Conservation (phyloP, 2,797 vertebrate genomes). For the Chromis chromis region DNA sequence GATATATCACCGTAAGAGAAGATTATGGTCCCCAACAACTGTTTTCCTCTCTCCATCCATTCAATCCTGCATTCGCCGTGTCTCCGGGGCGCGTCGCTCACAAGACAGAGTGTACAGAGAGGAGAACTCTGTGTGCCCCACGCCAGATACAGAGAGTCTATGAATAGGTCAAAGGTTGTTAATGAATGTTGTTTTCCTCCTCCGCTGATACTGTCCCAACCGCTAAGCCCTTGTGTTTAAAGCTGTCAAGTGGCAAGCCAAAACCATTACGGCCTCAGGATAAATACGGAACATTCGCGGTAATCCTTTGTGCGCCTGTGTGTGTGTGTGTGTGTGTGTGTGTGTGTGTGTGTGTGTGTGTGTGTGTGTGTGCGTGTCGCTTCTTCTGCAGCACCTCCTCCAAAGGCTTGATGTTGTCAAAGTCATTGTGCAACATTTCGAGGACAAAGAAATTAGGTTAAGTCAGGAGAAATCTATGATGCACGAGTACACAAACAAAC, state of each 20-base stretch:
- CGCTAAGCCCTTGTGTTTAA: slow-evolving; percentile 66
- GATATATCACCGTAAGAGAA: slow-evolving; percentile 14
- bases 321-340: slow-evolving; percentile 2
- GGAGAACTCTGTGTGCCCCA: slow-evolving; percentile 16
- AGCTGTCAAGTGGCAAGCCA: slow-evolving; percentile 59
- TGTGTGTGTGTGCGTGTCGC: not conserved
- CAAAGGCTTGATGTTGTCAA: slow-evolving; percentile 42
- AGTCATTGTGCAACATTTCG: slow-evolving; percentile 55
- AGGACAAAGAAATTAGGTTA: slow-evolving; percentile 62
- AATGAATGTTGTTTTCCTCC: slow-evolving; percentile 70
- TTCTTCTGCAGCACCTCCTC: slow-evolving; percentile 18
- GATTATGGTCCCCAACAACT: slow-evolving; percentile 2
- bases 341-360: slow-evolving; percentile 26
- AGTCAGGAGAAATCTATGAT: slow-evolving; percentile 48
- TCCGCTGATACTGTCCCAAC: slow-evolving; percentile 53
- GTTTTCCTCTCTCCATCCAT: slow-evolving; percentile 14
- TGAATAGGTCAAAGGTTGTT: slow-evolving; percentile 67
- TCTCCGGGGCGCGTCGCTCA: slow-evolving; percentile 14
- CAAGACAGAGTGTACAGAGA: slow-evolving; percentile 34
- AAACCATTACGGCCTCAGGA: slow-evolving; percentile 60
- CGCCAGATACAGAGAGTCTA: slow-evolving; percentile 37
- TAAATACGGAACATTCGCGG: slow-evolving; percentile 54
- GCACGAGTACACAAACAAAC: slow-evolving; percentile 13
- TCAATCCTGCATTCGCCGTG: slow-evolving; percentile 9
- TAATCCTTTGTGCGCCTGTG: slow-evolving; percentile 28